phyloP scores from a whole-genome alignment of 1,140 invertebrate species.

The Armadillidium nasatum region DNA sequence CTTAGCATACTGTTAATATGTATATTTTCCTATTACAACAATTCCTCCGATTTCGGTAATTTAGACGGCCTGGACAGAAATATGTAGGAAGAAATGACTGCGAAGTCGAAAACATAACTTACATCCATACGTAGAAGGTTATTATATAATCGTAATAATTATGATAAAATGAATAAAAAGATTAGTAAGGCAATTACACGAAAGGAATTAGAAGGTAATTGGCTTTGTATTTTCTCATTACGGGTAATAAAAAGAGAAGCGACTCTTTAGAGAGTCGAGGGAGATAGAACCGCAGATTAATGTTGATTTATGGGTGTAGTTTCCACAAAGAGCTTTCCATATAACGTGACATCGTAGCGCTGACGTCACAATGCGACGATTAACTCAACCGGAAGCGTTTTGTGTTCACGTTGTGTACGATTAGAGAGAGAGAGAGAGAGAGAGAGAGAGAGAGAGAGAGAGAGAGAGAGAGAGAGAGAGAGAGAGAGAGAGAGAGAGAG shows the following conservation, averaged over 20 bases:
- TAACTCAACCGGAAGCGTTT: not conserved
- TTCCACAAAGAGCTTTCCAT: not conserved
- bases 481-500: no score
- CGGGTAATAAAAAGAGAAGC: not conserved
- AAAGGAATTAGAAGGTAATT: not conserved
- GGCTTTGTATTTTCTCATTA: conserved; percentile 6
- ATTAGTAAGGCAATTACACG: conserved; percentile 1
- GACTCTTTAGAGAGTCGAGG: not conserved
- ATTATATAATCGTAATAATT: not conserved
- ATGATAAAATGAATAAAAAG: conserved; percentile 7
- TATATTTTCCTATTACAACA: no score
- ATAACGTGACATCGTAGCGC: not conserved
- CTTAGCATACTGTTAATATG: no score
- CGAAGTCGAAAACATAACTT: no score
- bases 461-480: no score
- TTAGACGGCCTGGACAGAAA: no score
- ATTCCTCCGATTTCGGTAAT: no score
- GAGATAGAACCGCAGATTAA: not conserved
- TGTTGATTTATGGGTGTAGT: not conserved
- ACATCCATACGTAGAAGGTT: not conserved
- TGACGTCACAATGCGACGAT: not conserved
- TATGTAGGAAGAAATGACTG: no score
- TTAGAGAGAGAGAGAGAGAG: no score
- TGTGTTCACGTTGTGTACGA: not conserved
- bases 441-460: no score